phyloP scores from a whole-genome alignment of 2,888 invertebrate genomes.

The Germaria angustata region DNA sequence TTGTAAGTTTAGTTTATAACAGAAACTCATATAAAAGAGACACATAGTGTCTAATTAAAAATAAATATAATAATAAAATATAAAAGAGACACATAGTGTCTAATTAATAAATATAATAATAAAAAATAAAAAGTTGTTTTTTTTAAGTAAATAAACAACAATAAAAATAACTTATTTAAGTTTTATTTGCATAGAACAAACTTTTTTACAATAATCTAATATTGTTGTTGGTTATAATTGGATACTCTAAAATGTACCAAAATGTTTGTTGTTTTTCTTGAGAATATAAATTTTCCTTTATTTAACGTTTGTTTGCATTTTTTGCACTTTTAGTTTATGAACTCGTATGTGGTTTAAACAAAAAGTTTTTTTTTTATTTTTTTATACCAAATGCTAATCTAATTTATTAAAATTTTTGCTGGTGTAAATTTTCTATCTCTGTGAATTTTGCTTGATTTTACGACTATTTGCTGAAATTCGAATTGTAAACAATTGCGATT shows the following conservation, averaged over 20 bases:
- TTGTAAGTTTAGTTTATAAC: no score
- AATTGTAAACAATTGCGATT: conserved; percentile 60
- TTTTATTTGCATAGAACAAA: background rate
- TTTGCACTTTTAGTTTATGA: background rate
- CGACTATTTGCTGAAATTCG: conserved; percentile 47
- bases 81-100: no score
- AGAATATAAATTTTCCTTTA: conserved; percentile 17
- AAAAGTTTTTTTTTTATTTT: background rate
- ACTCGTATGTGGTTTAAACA: conserved; percentile 3
- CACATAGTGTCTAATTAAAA: no score
- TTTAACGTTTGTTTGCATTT: conserved; percentile 9
- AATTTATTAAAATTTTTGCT: conserved; percentile 41
- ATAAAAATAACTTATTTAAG: no score
- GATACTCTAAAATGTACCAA: conserved; percentile 10
- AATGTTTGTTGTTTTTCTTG: background rate
- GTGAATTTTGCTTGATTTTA: conserved; percentile 32
- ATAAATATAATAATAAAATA: no score
- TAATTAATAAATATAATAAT: no score
- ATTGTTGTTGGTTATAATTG: background rate
- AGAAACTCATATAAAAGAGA: no score
- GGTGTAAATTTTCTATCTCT: conserved; percentile 31
- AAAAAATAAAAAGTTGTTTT: no score
- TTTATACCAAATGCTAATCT: conserved; percentile 25
- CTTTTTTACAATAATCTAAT: background rate
- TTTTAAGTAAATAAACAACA: no score